Evolutionary conservation across 1,140 invertebrate species (phyloP).

Genomic region (Penaeus chinensis): DNA sequence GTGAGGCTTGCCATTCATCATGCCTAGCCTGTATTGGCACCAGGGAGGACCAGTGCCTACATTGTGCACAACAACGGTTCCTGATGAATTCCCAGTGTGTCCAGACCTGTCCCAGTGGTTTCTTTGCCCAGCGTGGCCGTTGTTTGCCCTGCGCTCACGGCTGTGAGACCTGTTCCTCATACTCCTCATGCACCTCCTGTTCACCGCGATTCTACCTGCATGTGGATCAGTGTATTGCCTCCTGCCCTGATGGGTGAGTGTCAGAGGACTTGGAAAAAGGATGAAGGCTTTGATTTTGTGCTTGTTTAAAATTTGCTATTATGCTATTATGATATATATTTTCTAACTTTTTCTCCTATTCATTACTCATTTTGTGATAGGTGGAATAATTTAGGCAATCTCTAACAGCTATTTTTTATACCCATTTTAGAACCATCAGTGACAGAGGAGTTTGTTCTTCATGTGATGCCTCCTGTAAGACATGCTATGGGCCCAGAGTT

Average conservation of each 20-base stretch:
- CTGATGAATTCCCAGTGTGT: slow-evolving; percentile 38
- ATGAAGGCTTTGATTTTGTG: too few relatives aligned
- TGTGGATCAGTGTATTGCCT: slow-evolving; percentile 82
- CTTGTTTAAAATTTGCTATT: too few relatives aligned
- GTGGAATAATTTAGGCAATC: too few relatives aligned
- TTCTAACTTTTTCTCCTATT: too few relatives aligned
- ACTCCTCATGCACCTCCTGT: slow-evolving; percentile 81
- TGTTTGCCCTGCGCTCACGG: slow-evolving; percentile 42
- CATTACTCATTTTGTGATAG: too few relatives aligned
- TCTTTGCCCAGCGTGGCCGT: slow-evolving; percentile 26
- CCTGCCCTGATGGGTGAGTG: slow-evolving; percentile 71
- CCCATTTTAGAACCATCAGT: slow-evolving; percentile 79
- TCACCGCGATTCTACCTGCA: slow-evolving; percentile 79
- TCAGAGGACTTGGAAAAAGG: neutral
- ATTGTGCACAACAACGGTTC: slow-evolving; percentile 34
- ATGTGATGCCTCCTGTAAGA: slow-evolving; percentile 85
- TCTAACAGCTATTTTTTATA: slow-evolving; percentile 30
- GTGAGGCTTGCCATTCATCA: slow-evolving; percentile 38
- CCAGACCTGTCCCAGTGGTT: slow-evolving; percentile 14
- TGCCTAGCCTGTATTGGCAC: slow-evolving; percentile 43
- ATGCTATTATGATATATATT: too few relatives aligned
- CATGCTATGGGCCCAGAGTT: slow-evolving; percentile 82
- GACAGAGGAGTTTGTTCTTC: slow-evolving; percentile 83
- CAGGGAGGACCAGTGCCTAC: slow-evolving; percentile 30
- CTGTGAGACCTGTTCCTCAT: slow-evolving; percentile 40